Evolutionary conservation across 2,888 invertebrate species (phyloP), one percentile per base, ranked within the genome.

Genomic region (Aspidapion aeneum): DNA sequence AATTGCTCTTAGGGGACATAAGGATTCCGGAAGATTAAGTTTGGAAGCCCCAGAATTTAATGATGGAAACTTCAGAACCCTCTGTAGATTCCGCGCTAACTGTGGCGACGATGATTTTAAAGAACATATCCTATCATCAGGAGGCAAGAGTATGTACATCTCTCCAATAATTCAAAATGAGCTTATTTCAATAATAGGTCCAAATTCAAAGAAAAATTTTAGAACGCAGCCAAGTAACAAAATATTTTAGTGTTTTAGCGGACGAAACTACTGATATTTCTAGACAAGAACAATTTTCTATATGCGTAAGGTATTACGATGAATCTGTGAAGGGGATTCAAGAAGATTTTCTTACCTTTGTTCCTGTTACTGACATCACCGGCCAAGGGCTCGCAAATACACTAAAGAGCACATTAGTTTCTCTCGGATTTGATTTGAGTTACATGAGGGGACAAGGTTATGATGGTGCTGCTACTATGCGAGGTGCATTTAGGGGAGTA

Each of bases 391-490:
- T 55, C 5, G 55, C 55, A 18, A 55, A 55, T 18, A 7, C 55
- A 18, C 9, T 55, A 55, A 55, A 18, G 55, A 18, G 19, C 3
- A 60, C 55, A 5, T 55, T 60, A 18, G 12, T 3, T 18, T 20
- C 55, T 55, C 48, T 60, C 7, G 55, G 60, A 18, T 21, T 60
- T 55, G 48, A 55, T 48, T n/a, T 55, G 21, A 17, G 48, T 5
- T 51, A 60, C 12, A 9, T 55, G 35, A 21, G 54, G 21, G 55
- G 60, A 17, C 60, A 60, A 55, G 60, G 58, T 16, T 49, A 58
- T 19, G 58, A 58, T 58, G 60, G 60, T 51, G 60, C 60, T 22
- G 55, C 60, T 20, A 55, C 55, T 16, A 60, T 55, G 55, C 5
- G 55, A 20, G 55, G 55, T 18, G 5, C 18, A 18, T 60, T 55